Percentiles rank a stretch among this genome's conserved stretches.
phyloP scores from a whole-genome alignment of 2,888 invertebrate species.

The Torymus aiolomorphi region DNA sequence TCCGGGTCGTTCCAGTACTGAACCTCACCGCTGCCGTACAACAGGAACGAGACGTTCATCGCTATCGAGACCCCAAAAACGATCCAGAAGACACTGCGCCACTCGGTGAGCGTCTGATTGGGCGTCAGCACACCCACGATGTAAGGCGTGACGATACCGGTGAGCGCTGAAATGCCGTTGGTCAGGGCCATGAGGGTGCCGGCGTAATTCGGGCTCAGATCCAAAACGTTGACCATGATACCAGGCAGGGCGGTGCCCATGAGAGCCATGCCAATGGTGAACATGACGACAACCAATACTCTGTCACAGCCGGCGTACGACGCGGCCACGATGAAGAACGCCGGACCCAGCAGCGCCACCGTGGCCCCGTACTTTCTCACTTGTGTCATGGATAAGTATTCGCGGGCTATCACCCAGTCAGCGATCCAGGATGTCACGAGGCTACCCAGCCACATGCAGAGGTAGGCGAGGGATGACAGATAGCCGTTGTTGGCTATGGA shows the following conservation, averaged over 20 bases:
- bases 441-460: conserved; percentile 76
- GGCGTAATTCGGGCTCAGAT: conserved; percentile 77
- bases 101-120: conserved; percentile 77
- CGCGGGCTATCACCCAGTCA: conserved; percentile 73
- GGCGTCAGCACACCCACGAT: conserved; percentile 81
- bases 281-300: conserved; percentile 72
- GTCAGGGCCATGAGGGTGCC: conserved; percentile 76
- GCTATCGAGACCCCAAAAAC: conserved; percentile 82
- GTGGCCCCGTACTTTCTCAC: conserved; percentile 77
- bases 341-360: conserved; percentile 76
- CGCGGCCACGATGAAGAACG: conserved; percentile 75
- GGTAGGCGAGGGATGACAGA: conserved; percentile 75
- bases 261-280: conserved; percentile 75
- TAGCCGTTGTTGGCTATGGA: conserved; percentile 75
- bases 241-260: conserved; percentile 77
- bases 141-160: conserved; percentile 84
- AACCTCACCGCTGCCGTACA: conserved; percentile 85
- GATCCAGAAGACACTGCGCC: conserved; percentile 89
- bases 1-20: conserved; percentile 86
- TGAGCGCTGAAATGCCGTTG: conserved; percentile 83
- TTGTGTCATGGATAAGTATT: conserved; percentile 72
- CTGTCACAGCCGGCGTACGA: conserved; percentile 76
- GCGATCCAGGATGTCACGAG: conserved; percentile 73
- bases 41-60: conserved; percentile 82
- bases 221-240: conserved; percentile 76